Conservation (phyloP, 2,888 invertebrate species). For the Phaonia tiefii region DNA sequence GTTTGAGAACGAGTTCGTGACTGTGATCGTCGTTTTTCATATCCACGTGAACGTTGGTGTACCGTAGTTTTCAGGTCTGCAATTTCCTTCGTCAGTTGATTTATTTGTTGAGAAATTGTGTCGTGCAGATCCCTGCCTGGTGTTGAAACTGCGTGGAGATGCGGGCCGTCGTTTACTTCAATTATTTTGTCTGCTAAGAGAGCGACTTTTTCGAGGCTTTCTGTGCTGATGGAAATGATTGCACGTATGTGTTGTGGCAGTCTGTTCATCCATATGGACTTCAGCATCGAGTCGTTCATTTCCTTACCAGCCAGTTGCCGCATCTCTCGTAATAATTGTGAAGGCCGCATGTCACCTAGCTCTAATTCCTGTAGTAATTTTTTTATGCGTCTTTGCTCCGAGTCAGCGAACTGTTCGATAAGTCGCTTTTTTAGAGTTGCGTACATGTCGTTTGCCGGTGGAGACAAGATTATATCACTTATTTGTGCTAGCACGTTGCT, state of each 20-base stretch:
- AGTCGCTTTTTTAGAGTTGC: slow-evolving; percentile 62
- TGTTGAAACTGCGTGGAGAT: not conserved
- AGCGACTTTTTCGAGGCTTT: slow-evolving; percentile 33
- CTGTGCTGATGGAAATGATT: slow-evolving; percentile 60
- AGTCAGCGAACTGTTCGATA: slow-evolving; percentile 66
- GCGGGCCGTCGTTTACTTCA: slow-evolving; percentile 39
- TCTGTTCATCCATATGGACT: slow-evolving; percentile 61
- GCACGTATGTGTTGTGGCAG: slow-evolving; percentile 60
- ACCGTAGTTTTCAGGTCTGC: not conserved
- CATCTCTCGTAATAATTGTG: slow-evolving; percentile 70
- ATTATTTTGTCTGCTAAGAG: slow-evolving; percentile 53
- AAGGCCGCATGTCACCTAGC: slow-evolving; percentile 69
- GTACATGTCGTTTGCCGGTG: slow-evolving; percentile 64
- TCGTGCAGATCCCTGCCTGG: not conserved
- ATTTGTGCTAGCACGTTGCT: slow-evolving; percentile 68
- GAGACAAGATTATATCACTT: slow-evolving; percentile 68
- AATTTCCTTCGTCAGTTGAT: slow-evolving; percentile 10
- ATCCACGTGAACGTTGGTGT: not conserved
- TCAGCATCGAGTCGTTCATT: slow-evolving; percentile 64
- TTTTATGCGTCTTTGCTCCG: slow-evolving; percentile 66
- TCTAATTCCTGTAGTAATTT: slow-evolving; percentile 68
- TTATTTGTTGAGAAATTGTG: slow-evolving; percentile 12
- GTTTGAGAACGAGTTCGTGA: too few species aligned
- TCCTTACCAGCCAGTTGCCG: slow-evolving; percentile 47
- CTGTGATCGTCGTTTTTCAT: too few species aligned